These are phyloP conservation scores for Dascyllus trimaculatus DNA, from an alignment of 2,113 vertebrate species.

Conservation along the genomic window DNA sequence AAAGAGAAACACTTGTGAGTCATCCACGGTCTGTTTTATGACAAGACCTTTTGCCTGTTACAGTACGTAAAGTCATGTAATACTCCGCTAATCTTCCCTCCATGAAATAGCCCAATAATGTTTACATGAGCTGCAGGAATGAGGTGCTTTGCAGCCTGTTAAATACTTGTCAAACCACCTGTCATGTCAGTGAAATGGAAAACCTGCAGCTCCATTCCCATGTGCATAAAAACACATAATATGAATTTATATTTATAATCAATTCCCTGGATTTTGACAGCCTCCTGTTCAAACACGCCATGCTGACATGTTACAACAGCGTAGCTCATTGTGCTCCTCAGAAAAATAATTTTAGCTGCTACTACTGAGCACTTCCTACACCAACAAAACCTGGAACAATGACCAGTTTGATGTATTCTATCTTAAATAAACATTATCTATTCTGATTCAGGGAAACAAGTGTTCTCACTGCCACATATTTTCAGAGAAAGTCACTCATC, in stretches of 20 bases:
- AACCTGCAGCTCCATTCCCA: background rate
- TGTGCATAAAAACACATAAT: background rate
- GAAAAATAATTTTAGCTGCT: background rate
- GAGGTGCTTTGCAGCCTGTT: background rate
- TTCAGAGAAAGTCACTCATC: conserved; percentile 18
- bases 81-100: conserved; percentile 2
- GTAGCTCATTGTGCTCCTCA: background rate
- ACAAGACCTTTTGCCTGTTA: conserved; percentile 17
- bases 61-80: conserved; percentile 7
- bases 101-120: conserved; percentile 17
- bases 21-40: conserved; percentile 6
- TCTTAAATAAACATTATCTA: too few species aligned
- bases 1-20: conserved; percentile 22
- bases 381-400: background rate
- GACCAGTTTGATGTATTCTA: background rate
- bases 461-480: too few species aligned
- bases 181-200: conserved; percentile 15
- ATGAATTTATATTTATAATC: conserved; percentile 15
- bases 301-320: background rate
- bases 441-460: too few species aligned
- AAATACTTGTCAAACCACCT: conserved; percentile 23
- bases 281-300: conserved; percentile 18
- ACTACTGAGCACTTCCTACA: background rate
- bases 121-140: conserved; percentile 38
- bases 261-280: conserved; percentile 11